phyloP scores from a whole-genome alignment of 23 tunicate species.

The Halocynthia aurantium region DNA sequence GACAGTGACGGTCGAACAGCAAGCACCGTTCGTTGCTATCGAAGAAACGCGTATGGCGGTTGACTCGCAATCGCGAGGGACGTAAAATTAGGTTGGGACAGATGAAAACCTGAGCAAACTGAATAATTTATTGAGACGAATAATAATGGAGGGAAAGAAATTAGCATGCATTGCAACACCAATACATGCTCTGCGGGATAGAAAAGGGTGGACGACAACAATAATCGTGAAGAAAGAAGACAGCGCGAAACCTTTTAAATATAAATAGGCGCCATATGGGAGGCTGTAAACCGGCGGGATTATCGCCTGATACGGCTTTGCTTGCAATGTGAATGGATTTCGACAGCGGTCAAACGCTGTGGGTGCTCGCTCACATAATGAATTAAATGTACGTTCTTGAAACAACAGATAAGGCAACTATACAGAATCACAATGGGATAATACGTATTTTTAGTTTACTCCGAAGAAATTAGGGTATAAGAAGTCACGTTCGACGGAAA shows the following conservation, averaged over 20 bases:
- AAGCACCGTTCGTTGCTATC: no score
- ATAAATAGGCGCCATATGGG: conserved; percentile 25
- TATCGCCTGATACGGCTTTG: conserved; percentile 5
- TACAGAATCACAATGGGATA: no score
- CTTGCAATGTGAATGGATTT: neutral
- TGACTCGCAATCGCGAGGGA: no score
- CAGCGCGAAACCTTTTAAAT: conserved; percentile 2
- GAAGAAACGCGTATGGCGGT: no score
- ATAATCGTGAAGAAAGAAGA: neutral
- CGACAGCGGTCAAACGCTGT: conserved; percentile 1
- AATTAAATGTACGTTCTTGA: no score
- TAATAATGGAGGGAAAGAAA: neutral
- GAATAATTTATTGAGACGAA: neutral
- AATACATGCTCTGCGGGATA: conserved; percentile 21
- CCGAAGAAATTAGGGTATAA: no score
- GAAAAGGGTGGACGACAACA: conserved; percentile 15
- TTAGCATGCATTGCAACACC: conserved; percentile 1
- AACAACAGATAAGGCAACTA: no score
- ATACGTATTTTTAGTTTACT: no score
- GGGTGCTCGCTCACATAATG: neutral
- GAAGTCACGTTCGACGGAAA: no score
- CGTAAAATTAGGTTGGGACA: no score
- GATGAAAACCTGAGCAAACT: neutral
- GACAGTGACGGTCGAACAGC: no score
- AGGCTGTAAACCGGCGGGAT: conserved; percentile 9